Percentiles rank a stretch among this genome's conserved stretches.
Evolutionary conservation across 2,113 vertebrate genomes (phyloP).

Genomic region (Trochalopteron elliotii): DNA sequence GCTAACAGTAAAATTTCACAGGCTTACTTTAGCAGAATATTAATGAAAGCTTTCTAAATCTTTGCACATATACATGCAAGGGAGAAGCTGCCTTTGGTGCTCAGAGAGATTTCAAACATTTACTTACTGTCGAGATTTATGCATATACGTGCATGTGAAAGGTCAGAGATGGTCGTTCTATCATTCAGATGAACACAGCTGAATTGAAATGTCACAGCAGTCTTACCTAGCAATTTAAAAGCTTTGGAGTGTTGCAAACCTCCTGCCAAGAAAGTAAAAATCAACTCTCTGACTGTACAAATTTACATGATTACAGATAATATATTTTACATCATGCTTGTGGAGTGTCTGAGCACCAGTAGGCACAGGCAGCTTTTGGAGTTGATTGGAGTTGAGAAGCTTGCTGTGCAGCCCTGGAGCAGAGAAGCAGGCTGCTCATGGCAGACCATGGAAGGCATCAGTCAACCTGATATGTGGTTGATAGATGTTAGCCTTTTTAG

Average conservation of each 20-base stretch:
- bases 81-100: conserved; percentile 17
- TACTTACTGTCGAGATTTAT: conserved; percentile 32
- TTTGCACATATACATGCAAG: not conserved
- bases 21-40: conserved; percentile 41
- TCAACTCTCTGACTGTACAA: conserved; percentile 49
- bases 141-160: conserved; percentile 27
- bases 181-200: conserved; percentile 44
- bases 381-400: conserved; percentile 42
- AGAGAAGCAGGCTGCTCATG: not conserved
- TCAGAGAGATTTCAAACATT: conserved; percentile 55
- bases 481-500: conserved; percentile 17
- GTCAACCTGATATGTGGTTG: not conserved
- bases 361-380: conserved; percentile 20
- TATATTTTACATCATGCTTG: conserved; percentile 55
- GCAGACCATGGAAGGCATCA: not conserved
- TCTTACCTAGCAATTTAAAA: conserved; percentile 56
- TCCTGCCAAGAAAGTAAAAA: conserved; percentile 64
- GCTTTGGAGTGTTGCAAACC: conserved; percentile 45
- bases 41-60: conserved; percentile 53
- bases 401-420: conserved; percentile 44
- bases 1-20: conserved; percentile 43
- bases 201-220: conserved; percentile 68
- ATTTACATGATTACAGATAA: conserved; percentile 66
- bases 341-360: conserved; percentile 18
- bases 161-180: conserved; percentile 52